Evolutionary conservation across 2,113 vertebrate species (phyloP).

Genomic region (Lota lota): DNA sequence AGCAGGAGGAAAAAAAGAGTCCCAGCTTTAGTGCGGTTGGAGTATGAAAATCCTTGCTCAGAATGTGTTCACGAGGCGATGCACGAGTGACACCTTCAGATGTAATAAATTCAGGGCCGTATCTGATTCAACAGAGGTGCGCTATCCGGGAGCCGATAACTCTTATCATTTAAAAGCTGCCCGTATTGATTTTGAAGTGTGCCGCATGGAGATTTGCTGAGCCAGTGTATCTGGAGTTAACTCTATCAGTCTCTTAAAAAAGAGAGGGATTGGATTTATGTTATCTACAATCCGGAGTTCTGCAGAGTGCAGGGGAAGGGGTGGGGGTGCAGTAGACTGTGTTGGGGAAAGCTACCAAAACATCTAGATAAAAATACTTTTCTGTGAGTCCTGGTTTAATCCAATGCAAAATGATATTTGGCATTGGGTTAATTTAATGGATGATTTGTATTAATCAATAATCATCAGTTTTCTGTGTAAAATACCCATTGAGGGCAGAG

Average conservation of each 20-base stretch:
- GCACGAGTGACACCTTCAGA: slow-evolving; percentile 44
- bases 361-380: too few relatives aligned
- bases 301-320: not conserved
- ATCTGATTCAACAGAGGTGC: slow-evolving; percentile 35
- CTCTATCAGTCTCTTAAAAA: slow-evolving; percentile 47
- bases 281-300: slow-evolving; percentile 24
- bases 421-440: not conserved
- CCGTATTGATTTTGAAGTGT: slow-evolving; percentile 58
- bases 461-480: not conserved
- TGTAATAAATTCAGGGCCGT: slow-evolving; percentile 46
- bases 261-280: slow-evolving; percentile 34
- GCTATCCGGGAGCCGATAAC: slow-evolving; percentile 40
- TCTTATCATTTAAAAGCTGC: slow-evolving; percentile 53
- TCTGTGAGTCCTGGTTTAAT: not conserved
- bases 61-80: slow-evolving; percentile 11
- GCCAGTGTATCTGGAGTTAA: slow-evolving; percentile 55
- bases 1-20: not conserved
- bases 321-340: too few relatives aligned
- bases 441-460: not conserved
- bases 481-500: not conserved
- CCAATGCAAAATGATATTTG: not conserved
- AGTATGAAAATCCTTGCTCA: slow-evolving; percentile 9
- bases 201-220: slow-evolving; percentile 53
- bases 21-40: slow-evolving; percentile 17
- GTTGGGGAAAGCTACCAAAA: too few relatives aligned